phyloP scores from a whole-genome alignment of 2,113 vertebrate genomes.

The Brienomyrus longianalis region DNA sequence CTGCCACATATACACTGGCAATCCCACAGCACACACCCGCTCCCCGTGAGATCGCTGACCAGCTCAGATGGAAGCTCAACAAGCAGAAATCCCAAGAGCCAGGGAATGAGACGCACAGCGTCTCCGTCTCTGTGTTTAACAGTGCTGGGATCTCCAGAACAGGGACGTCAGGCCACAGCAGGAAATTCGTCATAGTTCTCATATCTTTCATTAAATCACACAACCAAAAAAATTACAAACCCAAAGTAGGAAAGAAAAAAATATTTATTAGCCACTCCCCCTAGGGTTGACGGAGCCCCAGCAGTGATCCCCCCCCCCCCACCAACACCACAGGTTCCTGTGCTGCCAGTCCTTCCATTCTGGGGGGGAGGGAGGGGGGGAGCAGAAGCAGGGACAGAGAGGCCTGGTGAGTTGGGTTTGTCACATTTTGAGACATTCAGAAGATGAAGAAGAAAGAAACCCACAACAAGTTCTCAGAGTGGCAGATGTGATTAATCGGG shows the following conservation, averaged over 20 bases:
- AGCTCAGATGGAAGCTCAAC: not conserved
- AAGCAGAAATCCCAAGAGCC: not conserved
- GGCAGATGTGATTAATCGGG: constrained; percentile 26
- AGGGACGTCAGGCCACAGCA: not conserved
- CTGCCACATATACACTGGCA: not conserved
- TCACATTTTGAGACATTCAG: constrained; percentile 20
- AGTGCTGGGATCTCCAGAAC: not conserved
- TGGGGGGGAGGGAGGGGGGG: too few relatives aligned
- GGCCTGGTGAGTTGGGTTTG: constrained; percentile 26
- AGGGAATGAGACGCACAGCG: not conserved
- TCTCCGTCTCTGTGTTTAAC: not conserved
- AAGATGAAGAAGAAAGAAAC: not conserved
- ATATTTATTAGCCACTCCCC: too few relatives aligned
- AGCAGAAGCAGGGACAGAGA: not conserved
- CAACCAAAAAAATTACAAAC: not conserved
- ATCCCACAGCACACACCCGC: not conserved
- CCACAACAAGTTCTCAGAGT: constrained; percentile 12
- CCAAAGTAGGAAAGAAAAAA: not conserved
- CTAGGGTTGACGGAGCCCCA: too few relatives aligned
- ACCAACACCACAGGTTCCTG: too few relatives aligned
- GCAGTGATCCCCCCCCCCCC: too few relatives aligned
- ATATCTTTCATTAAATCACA: not conserved
- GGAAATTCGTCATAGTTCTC: not conserved
- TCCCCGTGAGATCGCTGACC: not conserved
- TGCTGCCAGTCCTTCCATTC: too few relatives aligned